Base-by-base conservation (phyloP, 2,113 vertebrate genomes). In the Plestiodon gilberti region DNA sequence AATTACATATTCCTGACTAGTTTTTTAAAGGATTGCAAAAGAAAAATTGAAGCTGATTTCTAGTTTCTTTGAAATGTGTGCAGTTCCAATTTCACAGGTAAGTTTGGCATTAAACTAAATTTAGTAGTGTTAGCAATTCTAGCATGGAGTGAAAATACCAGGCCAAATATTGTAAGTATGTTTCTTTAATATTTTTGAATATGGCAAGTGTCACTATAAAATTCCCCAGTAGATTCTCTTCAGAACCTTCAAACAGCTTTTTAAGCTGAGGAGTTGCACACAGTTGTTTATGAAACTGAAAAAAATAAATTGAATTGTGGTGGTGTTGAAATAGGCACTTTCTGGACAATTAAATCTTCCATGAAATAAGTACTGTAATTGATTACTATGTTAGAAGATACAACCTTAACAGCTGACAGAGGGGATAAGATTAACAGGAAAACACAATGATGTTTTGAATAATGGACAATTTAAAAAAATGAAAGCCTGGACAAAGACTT, bases 81-180 rank as follows among this genome's bases (percentile, higher is more conserved):
- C 78, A 88, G 25, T 91, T 62, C 94, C 92, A 87, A 84, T 85
- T 79, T 48, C 10, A 93, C 93, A 94, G 88, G 84, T 82, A 93
- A 94, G 93, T 93, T 92, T 93, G 84, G 87, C 90, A 91, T 81
- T 87, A 89, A 88, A 55, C 55, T 52, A 88, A 89, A 83, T 90
- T 85, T 76, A 25, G 71, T 89, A 92, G 87, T 95, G 92, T 94
- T 90, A 82, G 90, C 59, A 93, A 75, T 89, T 30, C 89, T 92
- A 83, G 83, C 87, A 93, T 84, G 81, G 1, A 89, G 87, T 86
- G 81, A 71, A 92, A 82, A 89, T 77, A 22, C 15, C 6, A 75
- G 70, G 71, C 25, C 69, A 91, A 90, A 71, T 92, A 88, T 88
- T 78, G 1, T 57, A 57, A 57, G 55, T 57, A 57, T 57, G 55